These are phyloP conservation scores for Scylla paramamosain DNA, from an alignment of 1,140 invertebrate species.

Conservation along the genomic window DNA sequence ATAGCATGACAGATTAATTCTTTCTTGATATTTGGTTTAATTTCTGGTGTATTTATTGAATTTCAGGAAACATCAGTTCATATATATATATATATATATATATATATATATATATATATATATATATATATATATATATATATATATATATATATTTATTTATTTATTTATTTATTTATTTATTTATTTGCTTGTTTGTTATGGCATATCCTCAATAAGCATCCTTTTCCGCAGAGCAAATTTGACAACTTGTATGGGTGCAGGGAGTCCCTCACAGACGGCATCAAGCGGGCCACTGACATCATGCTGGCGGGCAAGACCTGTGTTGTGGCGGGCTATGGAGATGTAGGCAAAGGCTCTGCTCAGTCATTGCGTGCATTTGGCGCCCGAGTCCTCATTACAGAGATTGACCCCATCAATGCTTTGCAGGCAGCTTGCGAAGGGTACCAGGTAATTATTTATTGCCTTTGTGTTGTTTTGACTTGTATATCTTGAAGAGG, in stretches of 20 bases:
- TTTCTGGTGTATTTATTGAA: not conserved
- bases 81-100: too few relatives aligned
- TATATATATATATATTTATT: too few relatives aligned
- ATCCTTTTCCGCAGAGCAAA: slow-evolving; percentile 88
- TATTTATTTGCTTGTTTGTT: not conserved
- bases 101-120: too few relatives aligned
- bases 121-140: too few relatives aligned
- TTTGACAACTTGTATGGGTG: slow-evolving; percentile 99
- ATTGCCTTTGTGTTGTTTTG: too few relatives aligned
- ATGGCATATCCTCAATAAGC: not conserved
- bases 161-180: too few relatives aligned
- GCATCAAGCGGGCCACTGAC: slow-evolving; percentile 98
- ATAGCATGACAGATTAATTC: too few relatives aligned
- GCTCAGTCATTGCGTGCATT: slow-evolving; percentile 97
- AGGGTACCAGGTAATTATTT: slow-evolving; percentile 88
- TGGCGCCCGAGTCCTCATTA: slow-evolving; percentile 97
- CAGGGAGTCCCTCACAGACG: slow-evolving; percentile 98
- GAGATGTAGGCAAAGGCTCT: slow-evolving; percentile 99
- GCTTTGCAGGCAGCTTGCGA: slow-evolving; percentile 99
- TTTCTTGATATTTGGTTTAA: too few relatives aligned
- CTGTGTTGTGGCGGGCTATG: slow-evolving; percentile 98
- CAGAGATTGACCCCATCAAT: slow-evolving; percentile 99
- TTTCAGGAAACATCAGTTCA: not conserved
- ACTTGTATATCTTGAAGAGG: too few relatives aligned
- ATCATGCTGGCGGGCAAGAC: slow-evolving; percentile 99